phyloP scores from a whole-genome alignment of 2,797 vertebrate genomes.

The Oceanodroma leucorhoa region DNA sequence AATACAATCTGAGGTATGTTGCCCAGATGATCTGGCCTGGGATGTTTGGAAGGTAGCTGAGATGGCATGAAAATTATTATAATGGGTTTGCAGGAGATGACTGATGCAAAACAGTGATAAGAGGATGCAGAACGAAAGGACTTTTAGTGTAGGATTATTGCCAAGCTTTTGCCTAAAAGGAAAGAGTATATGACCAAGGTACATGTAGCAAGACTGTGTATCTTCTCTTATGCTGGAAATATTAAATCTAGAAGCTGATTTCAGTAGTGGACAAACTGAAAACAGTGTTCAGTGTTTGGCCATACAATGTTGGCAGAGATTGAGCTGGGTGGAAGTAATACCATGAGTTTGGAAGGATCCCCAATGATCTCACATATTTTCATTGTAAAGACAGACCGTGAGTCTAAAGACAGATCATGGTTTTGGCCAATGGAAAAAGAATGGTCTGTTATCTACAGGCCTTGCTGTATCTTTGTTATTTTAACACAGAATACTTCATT shows the following conservation, averaged over 20 bases:
- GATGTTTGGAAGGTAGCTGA: not conserved
- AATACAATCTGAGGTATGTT: not conserved
- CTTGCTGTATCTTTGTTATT: conserved; percentile 19
- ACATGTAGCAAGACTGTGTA: not conserved
- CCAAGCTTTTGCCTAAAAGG: not conserved
- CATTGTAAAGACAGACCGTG: conserved; percentile 10
- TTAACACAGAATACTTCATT: conserved; percentile 22
- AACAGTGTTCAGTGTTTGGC: not conserved
- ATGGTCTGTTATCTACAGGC: not conserved
- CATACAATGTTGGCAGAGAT: not conserved
- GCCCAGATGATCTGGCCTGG: not conserved
- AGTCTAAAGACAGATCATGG: not conserved
- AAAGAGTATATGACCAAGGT: not conserved
- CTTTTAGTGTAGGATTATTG: not conserved
- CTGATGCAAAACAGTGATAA: conserved; percentile 15
- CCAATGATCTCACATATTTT: not conserved
- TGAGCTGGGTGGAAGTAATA: not conserved
- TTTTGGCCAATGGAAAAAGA: conserved; percentile 16
- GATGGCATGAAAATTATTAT: not conserved
- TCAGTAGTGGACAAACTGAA: not conserved
- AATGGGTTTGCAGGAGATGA: not conserved
- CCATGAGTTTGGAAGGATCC: not conserved
- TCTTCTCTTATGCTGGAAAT: conserved; percentile 41
- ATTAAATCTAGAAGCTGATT: conserved; percentile 26
- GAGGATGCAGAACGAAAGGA: not conserved